Evolutionary conservation across 2,113 vertebrate species (phyloP).

Genomic region (Mola mola): DNA sequence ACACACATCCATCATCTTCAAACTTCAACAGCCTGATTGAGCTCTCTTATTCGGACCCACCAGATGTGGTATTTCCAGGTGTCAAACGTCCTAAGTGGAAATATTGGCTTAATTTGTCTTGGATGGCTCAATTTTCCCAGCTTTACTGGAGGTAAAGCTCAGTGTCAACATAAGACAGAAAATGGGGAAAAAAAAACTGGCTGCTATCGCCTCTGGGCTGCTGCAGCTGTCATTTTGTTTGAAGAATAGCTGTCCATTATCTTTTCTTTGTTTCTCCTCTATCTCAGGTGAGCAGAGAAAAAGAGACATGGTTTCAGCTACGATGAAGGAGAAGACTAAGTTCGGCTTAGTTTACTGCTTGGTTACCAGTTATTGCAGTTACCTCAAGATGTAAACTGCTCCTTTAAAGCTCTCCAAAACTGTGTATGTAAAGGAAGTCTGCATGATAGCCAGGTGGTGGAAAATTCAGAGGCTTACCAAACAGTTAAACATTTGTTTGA

Average conservation of each 20-base stretch:
- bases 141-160: neutral
- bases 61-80: slow-evolving; percentile 5
- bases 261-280: neutral
- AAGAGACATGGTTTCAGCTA: slow-evolving; percentile 18
- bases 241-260: slow-evolving; percentile 20
- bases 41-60: neutral
- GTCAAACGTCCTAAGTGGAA: neutral
- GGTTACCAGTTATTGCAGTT: neutral
- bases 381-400: neutral
- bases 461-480: too few species aligned
- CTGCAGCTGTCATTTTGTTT: slow-evolving; percentile 25
- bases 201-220: slow-evolving; percentile 3
- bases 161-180: neutral
- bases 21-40: neutral
- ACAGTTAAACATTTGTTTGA: too few species aligned
- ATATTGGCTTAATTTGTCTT: neutral
- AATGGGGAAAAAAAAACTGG: neutral
- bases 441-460: too few species aligned
- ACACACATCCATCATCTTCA: slow-evolving; percentile 4
- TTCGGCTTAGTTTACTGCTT: slow-evolving; percentile 3
- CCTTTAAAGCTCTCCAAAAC: too few species aligned
- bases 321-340: slow-evolving; percentile 1
- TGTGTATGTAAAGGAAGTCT: too few species aligned
- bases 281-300: slow-evolving; percentile 3
- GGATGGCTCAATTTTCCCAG: neutral